Evolutionary conservation across 1,140 invertebrate genomes (phyloP).

Genomic region (Zaprionus taronus): DNA sequence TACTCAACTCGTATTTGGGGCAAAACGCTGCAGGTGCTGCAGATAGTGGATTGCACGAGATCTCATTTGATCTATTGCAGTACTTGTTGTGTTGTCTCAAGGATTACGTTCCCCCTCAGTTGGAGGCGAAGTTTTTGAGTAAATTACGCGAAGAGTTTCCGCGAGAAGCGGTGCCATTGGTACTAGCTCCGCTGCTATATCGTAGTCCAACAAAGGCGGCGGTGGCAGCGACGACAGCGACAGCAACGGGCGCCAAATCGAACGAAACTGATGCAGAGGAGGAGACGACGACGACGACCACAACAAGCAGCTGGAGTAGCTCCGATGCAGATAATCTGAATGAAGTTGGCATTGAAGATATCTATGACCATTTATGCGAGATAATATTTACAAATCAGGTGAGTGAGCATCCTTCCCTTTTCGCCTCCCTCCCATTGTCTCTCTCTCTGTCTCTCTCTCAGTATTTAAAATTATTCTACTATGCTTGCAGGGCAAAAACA

Average conservation of each 20-base stretch:
- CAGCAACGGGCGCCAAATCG: conserved; percentile 25
- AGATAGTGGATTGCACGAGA: conserved; percentile 94
- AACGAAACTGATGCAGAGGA: conserved; percentile 72
- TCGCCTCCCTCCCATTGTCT: background rate
- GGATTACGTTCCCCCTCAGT: conserved; percentile 86
- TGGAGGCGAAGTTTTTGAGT: conserved; percentile 92
- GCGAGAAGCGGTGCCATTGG: conserved; percentile 93
- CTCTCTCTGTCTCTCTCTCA: background rate
- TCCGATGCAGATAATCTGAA: conserved; percentile 70
- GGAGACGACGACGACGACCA: conserved; percentile 54
- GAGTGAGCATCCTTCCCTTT: background rate
- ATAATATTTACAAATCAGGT: conserved; percentile 82
- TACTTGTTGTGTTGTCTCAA: conserved; percentile 89
- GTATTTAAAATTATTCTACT: background rate
- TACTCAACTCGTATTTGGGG: conserved; percentile 93
- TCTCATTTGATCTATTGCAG: conserved; percentile 94
- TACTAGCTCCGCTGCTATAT: conserved; percentile 94
- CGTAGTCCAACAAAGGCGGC: conserved; percentile 79
- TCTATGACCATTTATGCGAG: conserved; percentile 83
- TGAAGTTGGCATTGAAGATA: conserved; percentile 82
- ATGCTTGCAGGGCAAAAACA: conserved; percentile 83
- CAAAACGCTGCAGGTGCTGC: conserved; percentile 86
- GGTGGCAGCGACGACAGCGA: conserved; percentile 29
- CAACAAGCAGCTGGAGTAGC: conserved; percentile 58
- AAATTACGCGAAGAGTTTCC: conserved; percentile 94